Percentiles rank a stretch among this genome's conserved stretches.
Evolutionary conservation across 2,797 vertebrate species (phyloP).

Genomic region (Philypnodon macrostomus): DNA sequence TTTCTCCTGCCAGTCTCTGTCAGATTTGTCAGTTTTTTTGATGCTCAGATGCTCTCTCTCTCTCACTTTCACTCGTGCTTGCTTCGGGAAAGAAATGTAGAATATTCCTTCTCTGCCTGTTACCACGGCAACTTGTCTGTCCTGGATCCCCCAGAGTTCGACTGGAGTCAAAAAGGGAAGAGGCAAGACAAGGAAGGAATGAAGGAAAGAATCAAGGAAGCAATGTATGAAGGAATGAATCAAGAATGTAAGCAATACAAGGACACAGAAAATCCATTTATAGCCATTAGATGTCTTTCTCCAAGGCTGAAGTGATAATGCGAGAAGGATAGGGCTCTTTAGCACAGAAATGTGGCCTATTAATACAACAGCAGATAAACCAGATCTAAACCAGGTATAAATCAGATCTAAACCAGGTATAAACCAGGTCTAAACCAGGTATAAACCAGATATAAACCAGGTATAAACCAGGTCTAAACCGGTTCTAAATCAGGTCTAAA

Average conservation of each 20-base stretch:
- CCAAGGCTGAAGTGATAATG: constrained; percentile 35
- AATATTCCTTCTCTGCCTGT: constrained; percentile 73
- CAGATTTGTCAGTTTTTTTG: constrained; percentile 41
- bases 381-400: too few relatives aligned
- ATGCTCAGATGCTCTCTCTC: constrained; percentile 46
- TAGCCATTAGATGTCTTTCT: constrained; percentile 52
- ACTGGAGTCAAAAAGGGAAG: constrained; percentile 69
- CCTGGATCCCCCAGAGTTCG: constrained; percentile 78
- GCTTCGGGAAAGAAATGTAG: constrained; percentile 39
- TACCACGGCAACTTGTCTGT: constrained; percentile 80
- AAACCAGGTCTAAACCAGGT: too few relatives aligned
- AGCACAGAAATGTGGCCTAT: constrained; percentile 18
- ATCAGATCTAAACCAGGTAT: too few relatives aligned
- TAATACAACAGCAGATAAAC: too few relatives aligned
- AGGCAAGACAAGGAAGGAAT: constrained; percentile 61
- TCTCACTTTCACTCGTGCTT: constrained; percentile 21
- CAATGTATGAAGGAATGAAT: background rate
- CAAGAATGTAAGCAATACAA: constrained; percentile 23
- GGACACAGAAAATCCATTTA: constrained; percentile 53
- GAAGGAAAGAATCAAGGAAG: constrained; percentile 17
- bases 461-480: too few relatives aligned
- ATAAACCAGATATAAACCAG: too few relatives aligned
- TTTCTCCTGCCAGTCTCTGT: constrained; percentile 46
- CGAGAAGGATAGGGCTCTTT: constrained; percentile 30
- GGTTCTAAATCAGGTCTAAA: too few relatives aligned